phyloP scores from a whole-genome alignment of 1,140 invertebrate species.

The Periplaneta americana region DNA sequence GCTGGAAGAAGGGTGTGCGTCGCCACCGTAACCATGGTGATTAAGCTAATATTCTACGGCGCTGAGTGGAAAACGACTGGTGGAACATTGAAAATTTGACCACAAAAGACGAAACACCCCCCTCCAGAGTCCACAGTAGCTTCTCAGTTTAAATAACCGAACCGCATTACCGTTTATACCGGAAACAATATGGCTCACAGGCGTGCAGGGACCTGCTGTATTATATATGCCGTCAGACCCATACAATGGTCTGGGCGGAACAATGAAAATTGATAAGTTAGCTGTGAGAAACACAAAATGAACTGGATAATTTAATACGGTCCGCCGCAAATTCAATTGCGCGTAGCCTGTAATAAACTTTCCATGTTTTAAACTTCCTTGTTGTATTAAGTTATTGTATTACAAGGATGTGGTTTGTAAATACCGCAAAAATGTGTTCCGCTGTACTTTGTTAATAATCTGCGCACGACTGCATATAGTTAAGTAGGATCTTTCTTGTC shows the following conservation, averaged over 20 bases:
- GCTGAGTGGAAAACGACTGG: background rate
- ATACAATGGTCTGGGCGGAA: background rate
- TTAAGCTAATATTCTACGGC: background rate
- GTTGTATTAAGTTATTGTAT: background rate
- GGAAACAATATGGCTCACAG: background rate
- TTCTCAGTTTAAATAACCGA: background rate
- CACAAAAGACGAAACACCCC: background rate
- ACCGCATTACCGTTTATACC: background rate
- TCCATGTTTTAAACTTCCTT: background rate
- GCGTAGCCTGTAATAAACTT: background rate
- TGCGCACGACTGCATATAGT: no score
- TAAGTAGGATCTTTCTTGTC: no score
- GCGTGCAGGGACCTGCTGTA: background rate
- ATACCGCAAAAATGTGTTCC: background rate
- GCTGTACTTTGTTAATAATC: background rate
- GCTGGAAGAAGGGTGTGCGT: background rate
- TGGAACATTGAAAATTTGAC: background rate
- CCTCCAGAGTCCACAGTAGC: no score
- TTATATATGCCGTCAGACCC: no score
- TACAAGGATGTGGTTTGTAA: background rate
- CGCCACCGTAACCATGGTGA: background rate
- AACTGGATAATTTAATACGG: background rate
- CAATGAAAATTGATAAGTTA: background rate
- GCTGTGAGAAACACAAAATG: background rate
- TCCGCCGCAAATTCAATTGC: background rate